phyloP scores from a whole-genome alignment of 2,113 vertebrate species.

The Oryzias woworae region DNA sequence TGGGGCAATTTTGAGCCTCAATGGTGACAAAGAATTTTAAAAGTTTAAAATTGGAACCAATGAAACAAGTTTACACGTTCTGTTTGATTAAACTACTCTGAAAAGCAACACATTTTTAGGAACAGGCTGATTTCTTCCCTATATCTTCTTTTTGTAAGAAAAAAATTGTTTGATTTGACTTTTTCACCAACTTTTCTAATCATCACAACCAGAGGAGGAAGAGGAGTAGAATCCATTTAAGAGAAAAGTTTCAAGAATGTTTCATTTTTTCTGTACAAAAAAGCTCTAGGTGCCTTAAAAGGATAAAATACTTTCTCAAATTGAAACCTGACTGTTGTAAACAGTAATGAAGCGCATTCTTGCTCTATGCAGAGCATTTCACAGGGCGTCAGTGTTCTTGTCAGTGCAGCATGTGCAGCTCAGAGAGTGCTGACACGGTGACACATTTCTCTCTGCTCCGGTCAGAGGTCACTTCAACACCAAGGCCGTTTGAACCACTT shows the following conservation, averaged over 20 bases:
- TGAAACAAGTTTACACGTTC: too few species aligned
- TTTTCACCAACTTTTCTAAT: background rate
- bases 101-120: too few species aligned
- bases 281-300: too few species aligned
- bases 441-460: slow-evolving; percentile 16
- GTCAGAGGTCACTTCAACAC: slow-evolving; percentile 36
- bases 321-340: background rate
- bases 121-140: too few species aligned
- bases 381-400: background rate
- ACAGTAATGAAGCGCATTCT: slow-evolving; percentile 23
- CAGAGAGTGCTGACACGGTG: slow-evolving; percentile 4
- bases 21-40: background rate
- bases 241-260: too few species aligned
- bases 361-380: slow-evolving; percentile 4
- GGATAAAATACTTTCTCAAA: too few species aligned
- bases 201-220: background rate
- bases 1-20: background rate
- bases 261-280: too few species aligned
- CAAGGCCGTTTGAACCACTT: slow-evolving; percentile 8
- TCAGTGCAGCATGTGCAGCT: background rate
- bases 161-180: too few species aligned
- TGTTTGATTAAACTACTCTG: too few species aligned
- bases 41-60: too few species aligned
- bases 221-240: too few species aligned
- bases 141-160: too few species aligned